Evolutionary conservation across 2,888 invertebrate species (phyloP).

Genomic region (Cabera pusaria): DNA sequence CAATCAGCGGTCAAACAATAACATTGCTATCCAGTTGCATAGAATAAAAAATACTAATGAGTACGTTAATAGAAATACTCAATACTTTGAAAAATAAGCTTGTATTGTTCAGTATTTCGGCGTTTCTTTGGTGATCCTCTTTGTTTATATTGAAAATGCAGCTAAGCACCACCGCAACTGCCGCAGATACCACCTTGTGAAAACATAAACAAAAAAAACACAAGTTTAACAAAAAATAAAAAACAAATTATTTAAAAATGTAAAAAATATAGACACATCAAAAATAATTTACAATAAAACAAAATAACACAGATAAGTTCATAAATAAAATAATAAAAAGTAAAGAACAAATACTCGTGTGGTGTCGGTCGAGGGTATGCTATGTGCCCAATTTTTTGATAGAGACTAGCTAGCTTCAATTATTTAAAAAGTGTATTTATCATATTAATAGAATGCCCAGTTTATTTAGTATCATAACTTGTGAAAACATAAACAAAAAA

Average conservation of each 20-base stretch:
- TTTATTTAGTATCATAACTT: too few relatives aligned
- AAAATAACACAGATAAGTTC: conserved; percentile 17
- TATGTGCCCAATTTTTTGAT: too few relatives aligned
- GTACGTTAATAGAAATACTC: conserved; percentile 83
- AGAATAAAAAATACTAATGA: conserved; percentile 84
- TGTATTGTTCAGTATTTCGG: conserved; percentile 84
- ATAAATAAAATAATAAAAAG: conserved; percentile 3
- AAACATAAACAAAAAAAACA: conserved; percentile 46
- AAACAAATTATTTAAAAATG: conserved; percentile 30
- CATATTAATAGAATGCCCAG: too few relatives aligned
- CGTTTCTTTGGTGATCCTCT: conserved; percentile 80
- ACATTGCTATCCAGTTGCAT: conserved; percentile 65
- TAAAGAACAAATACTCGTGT: too few relatives aligned
- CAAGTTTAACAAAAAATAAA: conserved; percentile 45
- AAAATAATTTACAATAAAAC: conserved; percentile 6
- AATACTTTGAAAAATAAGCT: conserved; percentile 83
- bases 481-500: conserved; percentile 43
- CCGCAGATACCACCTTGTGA: conserved; percentile 83
- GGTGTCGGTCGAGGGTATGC: too few relatives aligned
- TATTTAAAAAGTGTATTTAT: too few relatives aligned
- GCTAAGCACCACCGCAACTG: conserved; percentile 84
- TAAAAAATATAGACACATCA: conserved; percentile 31
- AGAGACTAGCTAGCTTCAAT: too few relatives aligned
- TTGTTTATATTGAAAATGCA: conserved; percentile 85
- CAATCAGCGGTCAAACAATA: conserved; percentile 5